Base-by-base conservation (phyloP, 1,140 invertebrate genomes). In the Drosophila asahinai region DNA sequence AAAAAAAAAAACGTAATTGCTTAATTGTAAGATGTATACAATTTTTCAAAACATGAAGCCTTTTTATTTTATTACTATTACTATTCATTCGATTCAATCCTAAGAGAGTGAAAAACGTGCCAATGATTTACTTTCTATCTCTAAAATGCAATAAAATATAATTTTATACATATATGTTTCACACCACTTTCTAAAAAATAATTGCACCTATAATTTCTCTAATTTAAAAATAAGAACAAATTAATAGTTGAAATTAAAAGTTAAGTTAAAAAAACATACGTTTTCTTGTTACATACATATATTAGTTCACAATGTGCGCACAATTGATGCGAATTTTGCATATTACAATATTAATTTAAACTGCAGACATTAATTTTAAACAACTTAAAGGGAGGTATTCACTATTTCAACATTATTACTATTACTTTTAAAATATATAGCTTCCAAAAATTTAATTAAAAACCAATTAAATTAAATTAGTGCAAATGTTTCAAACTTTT, bases 41-140 rank as follows among this genome's bases (percentile, higher is more conserved):
- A 19, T 54, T 36, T 36, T 19, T 54, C 30, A 30, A 19, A 19
- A 54, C 12, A 0, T 36, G 12, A 14, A 36, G 30, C 30, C 11
- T 17, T 54, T 17, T 54, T 54, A 54, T 54, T 54, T 36, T 36
- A 54, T 19, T 36, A 19, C 36, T 19, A 54, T 8, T 19, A 54
- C 17, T 19, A 36, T 54, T 54, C 30, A 36, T 36, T 54, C 17
- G 51, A 36, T 54, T 36, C 12, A 54, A 33, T 33, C 27, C 51
- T 33, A 54, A 36, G 30, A 36, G 51, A 36, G 51, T 36, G 51
- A 19, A 36, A 36, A 54, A 54, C 51, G 51, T 54, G 51, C 51
- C 51, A 54, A 54, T 54, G 12, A 54, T 54, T 54, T 54, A 19
- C 51, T 36, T 54, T 54, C 30, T 19, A 54, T 17, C 7, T 54